These are phyloP conservation scores for Periophthalmodon schlosseri DNA, from an alignment of 2,113 vertebrate species.

Conservation along the genomic window DNA sequence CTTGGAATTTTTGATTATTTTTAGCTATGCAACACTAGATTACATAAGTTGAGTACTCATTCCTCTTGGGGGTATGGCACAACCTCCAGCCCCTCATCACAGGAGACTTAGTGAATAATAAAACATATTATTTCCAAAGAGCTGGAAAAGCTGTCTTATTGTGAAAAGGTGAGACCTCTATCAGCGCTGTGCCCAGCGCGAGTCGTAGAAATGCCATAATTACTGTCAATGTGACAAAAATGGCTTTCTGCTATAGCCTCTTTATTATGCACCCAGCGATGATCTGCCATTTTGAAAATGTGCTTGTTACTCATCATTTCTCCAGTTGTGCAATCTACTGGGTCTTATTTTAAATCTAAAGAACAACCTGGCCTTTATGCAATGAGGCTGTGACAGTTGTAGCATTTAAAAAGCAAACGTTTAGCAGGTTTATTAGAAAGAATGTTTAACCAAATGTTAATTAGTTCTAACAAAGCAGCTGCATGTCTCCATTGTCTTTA, in stretches of 20 bases:
- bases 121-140: background rate
- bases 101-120: background rate
- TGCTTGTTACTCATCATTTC: conserved; percentile 16
- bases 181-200: conserved; percentile 11
- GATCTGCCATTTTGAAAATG: conserved; percentile 22
- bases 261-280: conserved; percentile 18
- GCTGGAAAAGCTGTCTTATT: conserved; percentile 1
- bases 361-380: conserved; percentile 17
- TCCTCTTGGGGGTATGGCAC: background rate
- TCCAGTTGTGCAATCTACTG: conserved; percentile 20
- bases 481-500: background rate
- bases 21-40: background rate
- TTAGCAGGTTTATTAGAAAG: background rate
- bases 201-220: conserved; percentile 27
- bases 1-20: background rate
- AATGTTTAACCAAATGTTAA: background rate
- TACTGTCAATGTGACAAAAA: conserved; percentile 16
- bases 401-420: background rate
- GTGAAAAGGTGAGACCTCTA: conserved; percentile 17
- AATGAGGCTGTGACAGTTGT: conserved; percentile 14
- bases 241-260: background rate
- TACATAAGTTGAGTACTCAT: background rate
- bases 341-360: conserved; percentile 24
- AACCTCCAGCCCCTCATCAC: background rate
- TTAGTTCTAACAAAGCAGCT: background rate